Conservation (phyloP, 2,113 vertebrate species). For the Chelonoidis abingdonii region DNA sequence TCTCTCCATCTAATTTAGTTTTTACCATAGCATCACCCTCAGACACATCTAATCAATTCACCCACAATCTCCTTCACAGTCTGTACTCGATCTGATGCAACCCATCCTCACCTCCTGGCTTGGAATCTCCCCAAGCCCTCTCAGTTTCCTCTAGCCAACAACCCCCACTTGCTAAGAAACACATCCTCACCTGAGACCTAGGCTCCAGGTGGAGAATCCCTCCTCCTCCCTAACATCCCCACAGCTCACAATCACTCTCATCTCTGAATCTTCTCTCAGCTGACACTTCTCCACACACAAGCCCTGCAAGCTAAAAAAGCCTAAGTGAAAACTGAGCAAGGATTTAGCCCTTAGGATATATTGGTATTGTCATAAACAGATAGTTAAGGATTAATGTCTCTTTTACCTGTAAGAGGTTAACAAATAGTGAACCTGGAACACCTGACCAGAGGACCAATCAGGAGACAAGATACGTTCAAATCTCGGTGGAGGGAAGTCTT, state of each 20-base stretch:
- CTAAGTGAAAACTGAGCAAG: neutral
- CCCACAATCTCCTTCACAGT: neutral
- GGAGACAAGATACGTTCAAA: too few relatives aligned
- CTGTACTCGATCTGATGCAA: neutral
- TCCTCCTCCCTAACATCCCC: neutral
- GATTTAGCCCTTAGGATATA: neutral
- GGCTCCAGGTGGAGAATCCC: neutral
- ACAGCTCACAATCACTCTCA: neutral
- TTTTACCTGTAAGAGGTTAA: too few relatives aligned
- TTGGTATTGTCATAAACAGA: neutral
- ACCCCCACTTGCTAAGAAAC: neutral
- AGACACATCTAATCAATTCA: neutral
- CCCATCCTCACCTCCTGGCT: neutral
- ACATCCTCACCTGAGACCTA: neutral
- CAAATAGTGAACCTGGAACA: too few relatives aligned
- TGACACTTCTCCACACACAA: neutral
- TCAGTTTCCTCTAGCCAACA: neutral
- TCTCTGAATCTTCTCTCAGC: neutral
- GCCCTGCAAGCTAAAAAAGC: neutral
- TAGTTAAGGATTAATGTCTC: too few relatives aligned
- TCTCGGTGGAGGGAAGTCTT: too few relatives aligned
- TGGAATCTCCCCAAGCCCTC: neutral
- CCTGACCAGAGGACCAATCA: too few relatives aligned
- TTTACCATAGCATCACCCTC: neutral
- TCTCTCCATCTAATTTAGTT: neutral